Conservation (phyloP, 2,797 vertebrate species). For the Intellagama lesueurii region DNA sequence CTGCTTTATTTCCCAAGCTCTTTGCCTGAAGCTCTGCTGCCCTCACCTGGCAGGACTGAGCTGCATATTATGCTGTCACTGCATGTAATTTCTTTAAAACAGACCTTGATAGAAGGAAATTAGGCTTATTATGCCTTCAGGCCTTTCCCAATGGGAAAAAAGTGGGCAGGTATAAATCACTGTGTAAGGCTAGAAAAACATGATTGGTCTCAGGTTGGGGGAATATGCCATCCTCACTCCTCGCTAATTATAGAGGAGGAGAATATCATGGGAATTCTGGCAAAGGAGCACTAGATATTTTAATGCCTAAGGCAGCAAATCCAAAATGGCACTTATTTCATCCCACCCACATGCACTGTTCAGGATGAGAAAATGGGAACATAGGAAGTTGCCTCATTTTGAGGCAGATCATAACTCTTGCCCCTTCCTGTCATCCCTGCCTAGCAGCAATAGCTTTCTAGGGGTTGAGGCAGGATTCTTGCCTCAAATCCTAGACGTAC, state of each 20-base stretch:
- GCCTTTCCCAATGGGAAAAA: not conserved
- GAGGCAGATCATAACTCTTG: too few species aligned
- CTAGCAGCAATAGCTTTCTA: too few species aligned
- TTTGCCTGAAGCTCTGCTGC: slow-evolving; percentile 71
- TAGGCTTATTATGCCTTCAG: accelerated
- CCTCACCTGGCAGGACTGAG: slow-evolving; percentile 74
- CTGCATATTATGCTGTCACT: slow-evolving; percentile 17
- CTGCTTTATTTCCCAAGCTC: slow-evolving; percentile 3
- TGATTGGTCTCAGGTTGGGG: not conserved
- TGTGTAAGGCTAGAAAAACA: not conserved
- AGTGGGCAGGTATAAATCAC: not conserved
- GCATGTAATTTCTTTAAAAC: not conserved
- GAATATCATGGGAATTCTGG: not conserved
- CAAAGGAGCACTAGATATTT: not conserved
- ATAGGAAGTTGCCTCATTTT: not conserved
- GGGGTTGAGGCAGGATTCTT: too few species aligned
- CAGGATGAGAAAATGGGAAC: not conserved
- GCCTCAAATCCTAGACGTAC: too few species aligned
- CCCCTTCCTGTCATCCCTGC: too few species aligned
- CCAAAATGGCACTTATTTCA: not conserved
- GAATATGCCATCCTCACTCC: not conserved
- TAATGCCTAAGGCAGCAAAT: not conserved
- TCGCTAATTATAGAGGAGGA: not conserved
- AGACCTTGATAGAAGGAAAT: slow-evolving; percentile 2
- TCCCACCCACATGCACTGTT: not conserved